Base-by-base conservation (phyloP, 64 coral and sea anemone species). In the Pocillopora damicornis region DNA sequence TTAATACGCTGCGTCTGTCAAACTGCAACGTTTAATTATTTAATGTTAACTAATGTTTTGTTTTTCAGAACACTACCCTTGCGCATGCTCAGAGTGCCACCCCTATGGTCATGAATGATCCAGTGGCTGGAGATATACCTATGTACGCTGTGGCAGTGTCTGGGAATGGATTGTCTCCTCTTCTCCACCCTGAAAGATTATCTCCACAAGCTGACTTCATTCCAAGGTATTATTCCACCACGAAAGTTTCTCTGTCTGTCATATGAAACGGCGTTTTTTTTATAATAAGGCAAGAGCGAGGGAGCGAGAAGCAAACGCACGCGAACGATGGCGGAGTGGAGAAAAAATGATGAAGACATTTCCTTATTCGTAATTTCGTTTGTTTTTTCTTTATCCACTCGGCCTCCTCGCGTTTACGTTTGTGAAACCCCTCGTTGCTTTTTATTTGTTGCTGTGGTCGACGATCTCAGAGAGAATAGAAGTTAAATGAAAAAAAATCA, bases 131-230 rank as follows among this genome's bases (percentile, higher is more conserved):
- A 18, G 78, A 93, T 20, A 25, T 78, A 16, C 87, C 83, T 5
- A 63, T 99, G 26, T 75, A 95, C 8, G 88, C 87, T 37, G 90
- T 90, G 25, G 97, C 93, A 26, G 88, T 90, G 59, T 61, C 68
- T 34, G 90, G 87, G 15, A 57, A 75, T 56, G 42, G 80, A 11
- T 60, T 87, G 25, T 99, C 97, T 59, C 90, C 83, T 18, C 22
- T 99, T 73, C 74, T 93, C 61, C 86, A 84, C 34, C 93, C 90
- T 16, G 90, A 87, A 4, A 83, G 51, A 58, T 79, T 99, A 25
- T 92, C 97, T 59, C 4, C 82, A 15, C 25, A 88, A 60, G 93
- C 97, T 37, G 97, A 99, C 35, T 99, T 92, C 59, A 93, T 99
- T 35, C 93, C 93, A 83, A 94, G 97, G 97, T 99, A 72, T 16